Base-by-base conservation (phyloP, 2,113 vertebrate species). In the Cepphus grylle region DNA sequence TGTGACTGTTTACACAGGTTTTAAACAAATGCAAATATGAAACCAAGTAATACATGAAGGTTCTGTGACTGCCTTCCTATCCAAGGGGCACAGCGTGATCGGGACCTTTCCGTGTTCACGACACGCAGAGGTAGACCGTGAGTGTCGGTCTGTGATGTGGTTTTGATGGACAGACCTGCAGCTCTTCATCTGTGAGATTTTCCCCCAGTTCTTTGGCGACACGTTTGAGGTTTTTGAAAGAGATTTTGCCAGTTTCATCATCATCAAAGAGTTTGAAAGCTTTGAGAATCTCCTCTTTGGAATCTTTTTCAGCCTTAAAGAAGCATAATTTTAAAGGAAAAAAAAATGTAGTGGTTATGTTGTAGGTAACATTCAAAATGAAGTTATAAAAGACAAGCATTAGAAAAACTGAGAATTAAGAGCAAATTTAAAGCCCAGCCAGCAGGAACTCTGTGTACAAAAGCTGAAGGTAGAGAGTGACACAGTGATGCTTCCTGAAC, bases 211-310 rank as follows among this genome's bases (percentile, higher is more conserved):
- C 99, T 69, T 97, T 98, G 88, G 99, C 99, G 15, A 99, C 99
- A 15, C 99, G 98, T 95, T 99, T 99, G 17, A 99, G 98, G 96
- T 99, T 99, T 93, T 97, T 98, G 96, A 99, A 99, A 1, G 99
- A 99, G 97, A 99, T 99, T 97, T 98, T 99, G 21, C 99, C 99
- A 0, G 99, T 99, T 93, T 99, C 99, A 11, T 99, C 99, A 0
- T 99, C 99, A 20, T 99, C 99, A 52, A 99, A 99, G 87, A 99
- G 98, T 47, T 98, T 97, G 97, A 99, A 99, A 4, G 99, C 99
- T 97, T 99, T 99, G 61, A 99, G 98, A 63, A 99, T 99, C 89
- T 99, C 99, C 91, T 99, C 99, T 84, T 99, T 99, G 50, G 99
- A 99, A 96, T 99, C 99, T 55, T 99, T 99, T 89, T 99, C 99